Conservation (phyloP, 2,888 invertebrate species). For the Pyrrhia umbra region DNA sequence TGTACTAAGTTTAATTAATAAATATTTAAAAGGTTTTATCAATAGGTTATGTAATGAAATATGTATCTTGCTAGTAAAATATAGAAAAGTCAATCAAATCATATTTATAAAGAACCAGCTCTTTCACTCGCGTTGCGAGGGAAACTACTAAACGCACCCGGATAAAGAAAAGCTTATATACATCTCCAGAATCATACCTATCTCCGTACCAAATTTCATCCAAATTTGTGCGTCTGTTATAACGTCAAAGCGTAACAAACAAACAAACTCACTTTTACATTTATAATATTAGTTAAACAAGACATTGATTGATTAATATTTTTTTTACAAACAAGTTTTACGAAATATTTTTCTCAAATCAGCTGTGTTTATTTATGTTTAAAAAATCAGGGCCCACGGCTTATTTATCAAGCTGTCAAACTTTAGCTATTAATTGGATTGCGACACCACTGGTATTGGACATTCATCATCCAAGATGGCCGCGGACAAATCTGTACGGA, state of each 20-base stretch:
- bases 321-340: slow-evolving; percentile 17
- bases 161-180: too few species aligned
- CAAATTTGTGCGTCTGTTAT: too few species aligned
- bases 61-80: too few species aligned
- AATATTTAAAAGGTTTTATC: too few species aligned
- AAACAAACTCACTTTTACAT: background rate
- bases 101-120: too few species aligned
- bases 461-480: slow-evolving; percentile 54
- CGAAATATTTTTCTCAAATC: slow-evolving; percentile 18
- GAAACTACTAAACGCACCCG: too few species aligned
- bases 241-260: too few species aligned
- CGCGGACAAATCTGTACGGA: slow-evolving; percentile 37
- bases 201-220: too few species aligned
- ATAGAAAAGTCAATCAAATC: background rate
- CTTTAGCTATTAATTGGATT: slow-evolving; percentile 53
- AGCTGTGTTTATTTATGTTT: slow-evolving; percentile 15
- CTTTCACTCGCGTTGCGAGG: too few species aligned
- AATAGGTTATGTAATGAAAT: too few species aligned
- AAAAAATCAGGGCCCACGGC: slow-evolving; percentile 13
- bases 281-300: background rate
- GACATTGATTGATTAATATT: slow-evolving; percentile 14
- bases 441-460: slow-evolving; percentile 36
- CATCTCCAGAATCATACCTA: too few species aligned
- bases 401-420: slow-evolving; percentile 59
- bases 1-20: too few species aligned